A percentile compares a stretch with the other conserved stretches of the same genome.
These are phyloP conservation scores for Eupithecia abbreviata DNA, from an alignment of 2,888 invertebrate species.

Conservation along the genomic window DNA sequence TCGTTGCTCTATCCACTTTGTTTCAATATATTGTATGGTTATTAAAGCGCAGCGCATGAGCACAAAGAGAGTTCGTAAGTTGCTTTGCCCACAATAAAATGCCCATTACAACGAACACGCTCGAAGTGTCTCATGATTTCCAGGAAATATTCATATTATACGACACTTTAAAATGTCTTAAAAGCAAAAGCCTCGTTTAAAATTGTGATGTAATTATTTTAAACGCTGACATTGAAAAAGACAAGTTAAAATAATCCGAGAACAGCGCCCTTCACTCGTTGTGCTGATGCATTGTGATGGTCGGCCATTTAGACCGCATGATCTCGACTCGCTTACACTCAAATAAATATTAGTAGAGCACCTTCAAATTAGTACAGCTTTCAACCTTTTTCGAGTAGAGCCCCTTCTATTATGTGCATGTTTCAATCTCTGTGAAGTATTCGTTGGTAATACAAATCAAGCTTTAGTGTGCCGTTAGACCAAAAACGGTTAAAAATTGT, in stretches of 20 bases:
- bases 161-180: constrained; percentile 75
- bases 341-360: constrained; percentile 2
- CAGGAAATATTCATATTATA: constrained; percentile 80
- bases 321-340: constrained; percentile 48
- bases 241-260: constrained; percentile 83
- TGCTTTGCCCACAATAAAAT: constrained; percentile 30
- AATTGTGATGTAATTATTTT: constrained; percentile 84
- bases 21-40: neutral
- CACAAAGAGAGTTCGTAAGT: neutral
- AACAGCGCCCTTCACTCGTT: constrained; percentile 80
- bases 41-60: constrained; percentile 2
- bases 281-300: constrained; percentile 81
- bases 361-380: neutral
- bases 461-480: neutral
- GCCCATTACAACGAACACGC: constrained; percentile 39
- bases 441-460: neutral
- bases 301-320: constrained; percentile 77
- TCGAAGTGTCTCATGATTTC: constrained; percentile 69
- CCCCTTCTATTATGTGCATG: neutral
- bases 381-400: neutral
- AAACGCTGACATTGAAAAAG: constrained; percentile 84
- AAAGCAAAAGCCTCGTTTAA: constrained; percentile 80
- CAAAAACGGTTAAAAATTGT: neutral
- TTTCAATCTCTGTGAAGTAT: neutral
- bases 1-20: neutral